Percentiles rank a stretch among this genome's conserved stretches.
Evolutionary conservation across 2,113 vertebrate species (phyloP).

Genomic region (Oryzias woworae): DNA sequence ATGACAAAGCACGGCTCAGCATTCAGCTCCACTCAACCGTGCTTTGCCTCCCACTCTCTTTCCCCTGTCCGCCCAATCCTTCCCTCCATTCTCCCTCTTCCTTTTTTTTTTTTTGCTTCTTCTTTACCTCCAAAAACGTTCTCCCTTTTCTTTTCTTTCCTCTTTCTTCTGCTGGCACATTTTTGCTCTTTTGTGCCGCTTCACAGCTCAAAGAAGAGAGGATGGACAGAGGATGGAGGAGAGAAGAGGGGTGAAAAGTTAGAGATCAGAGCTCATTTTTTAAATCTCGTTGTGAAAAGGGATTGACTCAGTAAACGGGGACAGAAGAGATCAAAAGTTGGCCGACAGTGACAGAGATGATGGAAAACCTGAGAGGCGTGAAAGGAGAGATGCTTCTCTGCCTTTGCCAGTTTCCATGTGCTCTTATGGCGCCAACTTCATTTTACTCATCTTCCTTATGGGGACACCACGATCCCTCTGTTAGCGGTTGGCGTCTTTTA

Average conservation of each 20-base stretch:
- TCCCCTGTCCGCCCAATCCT: slow-evolving; percentile 24
- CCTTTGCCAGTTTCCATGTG: slow-evolving; percentile 58
- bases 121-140: slow-evolving; percentile 36
- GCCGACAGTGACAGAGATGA: slow-evolving; percentile 56
- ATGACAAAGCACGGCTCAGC: slow-evolving; percentile 66
- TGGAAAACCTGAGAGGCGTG: slow-evolving; percentile 41
- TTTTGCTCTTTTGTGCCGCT: slow-evolving; percentile 75
- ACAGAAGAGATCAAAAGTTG: slow-evolving; percentile 52
- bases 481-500: slow-evolving; percentile 37
- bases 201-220: slow-evolving; percentile 27
- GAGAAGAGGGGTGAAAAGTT: slow-evolving; percentile 26
- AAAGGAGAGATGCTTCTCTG: slow-evolving; percentile 52
- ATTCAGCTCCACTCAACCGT: slow-evolving; percentile 64
- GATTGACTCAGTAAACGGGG: slow-evolving; percentile 55
- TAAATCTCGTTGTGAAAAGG: slow-evolving; percentile 59
- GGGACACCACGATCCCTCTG: slow-evolving; percentile 15
- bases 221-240: slow-evolving; percentile 38
- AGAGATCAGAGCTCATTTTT: slow-evolving; percentile 57
- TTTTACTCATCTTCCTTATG: slow-evolving; percentile 42
- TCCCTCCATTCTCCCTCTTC: slow-evolving; percentile 22
- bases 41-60: slow-evolving; percentile 34
- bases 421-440: slow-evolving; percentile 53
- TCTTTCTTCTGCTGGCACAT: slow-evolving; percentile 48
- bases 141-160: slow-evolving; percentile 15
- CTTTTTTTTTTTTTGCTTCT: slow-evolving; percentile 31